Conservation (phyloP, 2,797 vertebrate species). For the Typhlichthys eigenmanni region DNA sequence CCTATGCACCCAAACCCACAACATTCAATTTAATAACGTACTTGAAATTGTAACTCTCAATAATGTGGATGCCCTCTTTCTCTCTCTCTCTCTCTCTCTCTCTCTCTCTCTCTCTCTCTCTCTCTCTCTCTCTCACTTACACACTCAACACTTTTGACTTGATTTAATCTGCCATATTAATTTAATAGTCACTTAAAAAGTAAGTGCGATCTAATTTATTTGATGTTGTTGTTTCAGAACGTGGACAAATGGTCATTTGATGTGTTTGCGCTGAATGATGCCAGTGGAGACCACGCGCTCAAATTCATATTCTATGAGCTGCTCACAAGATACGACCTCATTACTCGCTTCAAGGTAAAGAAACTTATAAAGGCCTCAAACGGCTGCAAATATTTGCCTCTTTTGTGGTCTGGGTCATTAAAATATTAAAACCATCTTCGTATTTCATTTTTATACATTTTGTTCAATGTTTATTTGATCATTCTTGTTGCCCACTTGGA, state of each 20-base stretch:
- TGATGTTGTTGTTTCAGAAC: constrained; percentile 74
- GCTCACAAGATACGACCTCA: constrained; percentile 96
- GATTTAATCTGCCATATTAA: background rate
- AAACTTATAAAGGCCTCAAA: background rate
- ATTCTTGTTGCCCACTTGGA: no score
- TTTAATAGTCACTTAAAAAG: background rate
- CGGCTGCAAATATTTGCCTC: background rate
- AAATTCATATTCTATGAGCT: constrained; percentile 99
- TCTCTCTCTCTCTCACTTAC: no score
- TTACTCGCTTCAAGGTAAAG: constrained; percentile 95
- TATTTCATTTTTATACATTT: no score
- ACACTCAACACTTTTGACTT: no score
- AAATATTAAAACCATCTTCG: constrained; percentile 1
- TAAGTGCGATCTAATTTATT: no score
- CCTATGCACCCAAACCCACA: background rate
- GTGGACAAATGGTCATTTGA: constrained; percentile 97
- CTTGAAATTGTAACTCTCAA: no score
- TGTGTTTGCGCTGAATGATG: constrained; percentile 93
- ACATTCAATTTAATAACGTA: background rate
- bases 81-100: no score
- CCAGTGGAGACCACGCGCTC: constrained; percentile 93
- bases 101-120: no score
- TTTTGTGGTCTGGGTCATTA: constrained; percentile 19
- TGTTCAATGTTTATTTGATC: no score
- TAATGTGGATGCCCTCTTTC: no score